These are phyloP conservation scores for Caenorhabditis sulstoni DNA, from an alignment of 2,888 invertebrate species.

Conservation along the genomic window DNA sequence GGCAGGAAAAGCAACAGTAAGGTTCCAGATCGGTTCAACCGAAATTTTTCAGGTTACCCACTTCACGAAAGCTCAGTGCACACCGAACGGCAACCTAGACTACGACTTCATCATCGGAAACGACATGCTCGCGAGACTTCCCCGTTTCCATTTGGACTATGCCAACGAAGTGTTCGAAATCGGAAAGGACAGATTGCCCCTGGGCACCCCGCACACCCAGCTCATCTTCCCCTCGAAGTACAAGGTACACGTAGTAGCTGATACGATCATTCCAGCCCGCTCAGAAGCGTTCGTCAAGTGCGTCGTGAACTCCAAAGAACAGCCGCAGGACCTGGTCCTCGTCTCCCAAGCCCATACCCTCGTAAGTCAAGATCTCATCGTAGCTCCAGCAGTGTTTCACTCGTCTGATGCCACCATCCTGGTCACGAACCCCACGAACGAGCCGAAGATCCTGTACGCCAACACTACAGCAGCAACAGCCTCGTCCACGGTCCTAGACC, in stretches of 20 bases:
- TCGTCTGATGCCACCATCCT: neutral
- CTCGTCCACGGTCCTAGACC: too few relatives aligned
- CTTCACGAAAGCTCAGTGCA: constrained; percentile 15
- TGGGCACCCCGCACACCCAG: neutral
- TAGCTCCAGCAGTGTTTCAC: constrained; percentile 16
- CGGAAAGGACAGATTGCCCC: constrained; percentile 9
- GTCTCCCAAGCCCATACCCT: too few relatives aligned
- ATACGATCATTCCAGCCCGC: constrained; percentile 8
- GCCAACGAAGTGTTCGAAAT: neutral
- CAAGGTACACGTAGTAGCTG: too few relatives aligned
- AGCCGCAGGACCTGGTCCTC: too few relatives aligned
- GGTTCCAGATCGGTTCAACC: constrained; percentile 1
- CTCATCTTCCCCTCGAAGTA: too few relatives aligned
- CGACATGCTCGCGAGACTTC: constrained; percentile 14
- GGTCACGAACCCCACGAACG: constrained; percentile 24
- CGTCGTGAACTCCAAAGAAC: too few relatives aligned
- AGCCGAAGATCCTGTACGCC: constrained; percentile 9
- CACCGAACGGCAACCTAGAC: neutral
- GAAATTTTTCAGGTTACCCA: neutral
- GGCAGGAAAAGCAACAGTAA: constrained; percentile 10
- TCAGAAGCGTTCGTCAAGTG: constrained; percentile 28
- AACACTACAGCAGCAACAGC: too few relatives aligned
- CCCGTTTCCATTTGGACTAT: constrained; percentile 31
- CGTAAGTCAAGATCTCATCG: neutral
- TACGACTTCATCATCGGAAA: constrained; percentile 34